Evolutionary conservation across 2,113 vertebrate genomes (phyloP), one percentile per base, ranked within the genome.

Genomic region (Formicarius rufipectus): DNA sequence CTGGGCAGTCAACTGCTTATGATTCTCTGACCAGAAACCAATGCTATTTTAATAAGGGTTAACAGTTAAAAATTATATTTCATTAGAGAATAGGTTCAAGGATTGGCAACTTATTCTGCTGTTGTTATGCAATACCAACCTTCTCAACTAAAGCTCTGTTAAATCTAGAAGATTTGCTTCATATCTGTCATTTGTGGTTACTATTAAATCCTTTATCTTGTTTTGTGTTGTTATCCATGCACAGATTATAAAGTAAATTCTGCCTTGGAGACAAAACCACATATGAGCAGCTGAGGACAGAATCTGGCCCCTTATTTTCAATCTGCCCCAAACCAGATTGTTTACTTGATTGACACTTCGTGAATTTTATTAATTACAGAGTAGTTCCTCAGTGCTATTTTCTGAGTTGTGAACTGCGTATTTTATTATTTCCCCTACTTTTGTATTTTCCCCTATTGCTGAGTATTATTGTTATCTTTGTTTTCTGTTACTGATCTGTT

Each of bases 281-380:
- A 59, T 50, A 76, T 47, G 35, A 94, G 64, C 85, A 95, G 69
- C 87, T 85, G 62, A 95, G 92, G 58, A 93, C 27, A 74, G 82
- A 94, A 94, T 84, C 69, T 95, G 83, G 72, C 14, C 64, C n/a
- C 84, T 47, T 90, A 66, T 96, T 89, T 93, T 91, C 75, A 91
- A 67, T 93, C 49, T 93, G 87, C 49, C 52, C 74, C 1, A 77
- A 93, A 69, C 27, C 55, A 93, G 75, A 86, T 64, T 90, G 52
- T 83, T 94, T 73, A 58, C 12, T 95, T 96, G 92, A 97, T 86
- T 93, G 92, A 96, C 52, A 67, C n/a, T n/a, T 88, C 16, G 37
- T 88, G 73, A 87, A 92, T 96, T 83, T 95, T 67, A 94, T 81
- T 97, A 95, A 96, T 95, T 95, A 88, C 49, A 90, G 40, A 67